phyloP scores from a whole-genome alignment of 2,797 vertebrate species.

The Bovichtus variegatus region DNA sequence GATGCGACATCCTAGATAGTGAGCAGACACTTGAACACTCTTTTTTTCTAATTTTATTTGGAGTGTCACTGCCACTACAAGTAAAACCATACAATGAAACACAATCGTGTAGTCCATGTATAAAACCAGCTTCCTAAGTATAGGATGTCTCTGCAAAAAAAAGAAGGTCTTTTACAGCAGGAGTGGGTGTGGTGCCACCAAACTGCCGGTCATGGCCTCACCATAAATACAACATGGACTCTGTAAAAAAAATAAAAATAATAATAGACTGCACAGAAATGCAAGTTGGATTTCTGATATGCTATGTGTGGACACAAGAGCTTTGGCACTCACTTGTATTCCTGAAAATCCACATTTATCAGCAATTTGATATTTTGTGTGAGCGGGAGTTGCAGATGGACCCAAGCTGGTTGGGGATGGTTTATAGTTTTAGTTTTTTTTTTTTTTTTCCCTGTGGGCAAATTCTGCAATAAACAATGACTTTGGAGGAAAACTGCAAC shows the following conservation, averaged over 20 bases:
- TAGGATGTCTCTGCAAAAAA: constrained; percentile 38
- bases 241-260: background rate
- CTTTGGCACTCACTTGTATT: background rate
- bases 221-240: constrained; percentile 29
- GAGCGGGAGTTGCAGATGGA: constrained; percentile 19
- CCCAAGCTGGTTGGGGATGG: background rate
- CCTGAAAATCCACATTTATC: constrained; percentile 3
- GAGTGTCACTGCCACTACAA: constrained; percentile 5
- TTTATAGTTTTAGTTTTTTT: no score
- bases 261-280: background rate
- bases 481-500: constrained; percentile 39
- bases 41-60: no score
- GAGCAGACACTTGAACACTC: background rate
- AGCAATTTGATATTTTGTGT: constrained; percentile 11
- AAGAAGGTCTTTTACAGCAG: constrained; percentile 43
- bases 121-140: constrained; percentile 39
- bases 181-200: constrained; percentile 56
- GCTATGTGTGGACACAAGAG: background rate
- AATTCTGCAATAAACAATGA: constrained; percentile 33
- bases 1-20: background rate
- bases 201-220: constrained; percentile 20
- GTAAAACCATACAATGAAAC: constrained; percentile 42
- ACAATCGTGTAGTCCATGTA: constrained; percentile 5
- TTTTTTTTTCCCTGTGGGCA: constrained; percentile 24
- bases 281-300: background rate